These are phyloP conservation scores for Arvicola amphibius DNA, from an alignment of 2,797 vertebrate species.

Conservation along the genomic window DNA sequence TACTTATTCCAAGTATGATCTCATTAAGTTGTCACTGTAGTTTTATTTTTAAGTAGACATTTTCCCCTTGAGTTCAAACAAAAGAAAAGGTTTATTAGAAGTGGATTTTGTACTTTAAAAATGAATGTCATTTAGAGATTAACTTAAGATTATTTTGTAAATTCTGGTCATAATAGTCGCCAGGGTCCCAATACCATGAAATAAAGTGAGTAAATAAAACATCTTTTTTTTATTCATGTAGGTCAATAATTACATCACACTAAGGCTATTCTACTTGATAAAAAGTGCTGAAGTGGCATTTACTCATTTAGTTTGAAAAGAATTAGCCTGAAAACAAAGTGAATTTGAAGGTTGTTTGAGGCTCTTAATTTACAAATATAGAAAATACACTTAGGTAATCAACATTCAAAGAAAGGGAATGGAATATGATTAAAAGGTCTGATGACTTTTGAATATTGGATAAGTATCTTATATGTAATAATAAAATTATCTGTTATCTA, in stretches of 20 bases:
- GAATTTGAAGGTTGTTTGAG: not conserved
- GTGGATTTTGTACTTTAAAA: not conserved
- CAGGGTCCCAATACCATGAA: not conserved
- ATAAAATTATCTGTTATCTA: not conserved
- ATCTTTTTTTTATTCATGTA: constrained; percentile 11
- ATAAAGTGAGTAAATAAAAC: not conserved
- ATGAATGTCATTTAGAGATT: not conserved
- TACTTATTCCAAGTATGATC: not conserved
- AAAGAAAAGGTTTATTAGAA: not conserved
- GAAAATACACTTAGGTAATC: constrained; percentile 8
- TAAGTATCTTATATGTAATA: not conserved
- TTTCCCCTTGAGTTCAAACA: not conserved
- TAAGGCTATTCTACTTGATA: not conserved
- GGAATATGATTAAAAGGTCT: not conserved
- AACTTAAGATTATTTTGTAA: not conserved
- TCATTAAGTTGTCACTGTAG: not conserved
- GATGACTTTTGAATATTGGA: not conserved
- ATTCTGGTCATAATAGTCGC: not conserved
- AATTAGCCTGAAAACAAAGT: not conserved
- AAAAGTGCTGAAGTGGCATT: not conserved
- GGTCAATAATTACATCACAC: not conserved
- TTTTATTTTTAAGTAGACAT: not conserved
- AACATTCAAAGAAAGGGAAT: not conserved
- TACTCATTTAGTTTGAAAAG: constrained; percentile 5
- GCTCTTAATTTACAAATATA: not conserved